Conservation (phyloP, 2,113 vertebrate genomes). For the Rhadina sibilatrix region DNA sequence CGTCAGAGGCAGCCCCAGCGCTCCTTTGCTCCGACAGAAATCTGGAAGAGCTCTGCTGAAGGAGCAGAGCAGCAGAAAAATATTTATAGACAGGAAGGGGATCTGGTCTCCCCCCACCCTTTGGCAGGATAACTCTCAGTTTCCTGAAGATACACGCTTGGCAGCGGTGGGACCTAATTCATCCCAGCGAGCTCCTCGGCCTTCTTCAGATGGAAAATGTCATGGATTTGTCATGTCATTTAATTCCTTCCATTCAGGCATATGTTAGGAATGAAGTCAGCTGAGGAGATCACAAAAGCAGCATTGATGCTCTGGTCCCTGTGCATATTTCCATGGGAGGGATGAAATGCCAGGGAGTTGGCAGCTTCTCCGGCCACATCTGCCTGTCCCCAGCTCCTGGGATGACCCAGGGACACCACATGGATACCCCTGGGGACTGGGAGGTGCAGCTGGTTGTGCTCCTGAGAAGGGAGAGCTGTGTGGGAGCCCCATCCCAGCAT, state of each 20-base stretch:
- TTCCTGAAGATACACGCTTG: conserved; percentile 24
- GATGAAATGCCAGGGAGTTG: neutral
- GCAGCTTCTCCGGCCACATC: neutral
- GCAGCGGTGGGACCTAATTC: neutral
- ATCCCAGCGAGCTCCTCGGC: neutral
- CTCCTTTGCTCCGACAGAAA: neutral
- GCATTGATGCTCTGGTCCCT: conserved; percentile 23
- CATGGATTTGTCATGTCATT: neutral
- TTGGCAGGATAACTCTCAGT: conserved; percentile 17
- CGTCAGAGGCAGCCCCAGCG: neutral
- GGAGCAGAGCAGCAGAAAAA: neutral
- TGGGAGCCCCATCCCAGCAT: neutral
- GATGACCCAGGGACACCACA: neutral
- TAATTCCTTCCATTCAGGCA: neutral
- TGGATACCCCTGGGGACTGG: neutral
- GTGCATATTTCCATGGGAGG: neutral
- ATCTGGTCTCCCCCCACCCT: conserved; percentile 44
- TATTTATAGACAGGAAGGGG: conserved; percentile 26
- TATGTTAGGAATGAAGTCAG: conserved; percentile 41
- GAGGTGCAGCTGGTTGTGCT: neutral
- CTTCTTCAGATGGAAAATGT: neutral
- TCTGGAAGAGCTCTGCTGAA: conserved; percentile 16
- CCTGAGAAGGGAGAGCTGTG: neutral
- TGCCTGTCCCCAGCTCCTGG: neutral
- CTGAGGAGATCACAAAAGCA: conserved; percentile 34